A percentile compares a stretch with the other conserved stretches of the same genome.
Conservation (phyloP, 2,797 vertebrate species). For the Sarcophilus harrisii region DNA sequence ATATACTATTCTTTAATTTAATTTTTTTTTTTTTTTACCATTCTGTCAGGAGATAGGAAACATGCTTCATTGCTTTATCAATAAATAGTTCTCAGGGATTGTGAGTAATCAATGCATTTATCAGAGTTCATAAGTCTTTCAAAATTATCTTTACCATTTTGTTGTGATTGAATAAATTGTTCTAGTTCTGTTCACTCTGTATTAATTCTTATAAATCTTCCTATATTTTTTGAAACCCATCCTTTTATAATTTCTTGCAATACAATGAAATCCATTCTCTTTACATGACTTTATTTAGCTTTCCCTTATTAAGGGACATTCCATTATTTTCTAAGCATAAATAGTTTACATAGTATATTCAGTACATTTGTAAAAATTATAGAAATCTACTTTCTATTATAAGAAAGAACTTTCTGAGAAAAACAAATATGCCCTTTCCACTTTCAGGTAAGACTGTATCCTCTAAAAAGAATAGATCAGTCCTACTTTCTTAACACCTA, state of each 20-base stretch:
- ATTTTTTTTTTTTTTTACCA: not conserved
- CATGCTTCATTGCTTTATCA: not conserved
- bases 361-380: not conserved
- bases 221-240: not conserved
- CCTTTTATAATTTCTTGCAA: not conserved
- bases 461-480: not conserved
- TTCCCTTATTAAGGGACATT: not conserved
- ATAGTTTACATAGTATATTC: not conserved
- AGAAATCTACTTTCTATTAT: too few relatives aligned
- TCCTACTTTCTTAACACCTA: not conserved
- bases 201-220: not conserved
- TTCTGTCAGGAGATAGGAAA: not conserved
- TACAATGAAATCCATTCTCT: not conserved
- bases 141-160: not conserved
- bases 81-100: not conserved
- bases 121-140: not conserved
- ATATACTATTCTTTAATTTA: not conserved
- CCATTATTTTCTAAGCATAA: not conserved
- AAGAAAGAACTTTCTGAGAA: not conserved
- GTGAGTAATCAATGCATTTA: not conserved
- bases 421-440: not conserved
- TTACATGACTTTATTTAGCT: not conserved
- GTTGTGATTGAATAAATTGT: not conserved
- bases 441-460: not conserved
- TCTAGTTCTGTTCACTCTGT: not conserved